Evolutionary conservation across 1,140 invertebrate genomes (phyloP), one percentile per base, ranked within the genome.

Genomic region (Achatina immaculata): DNA sequence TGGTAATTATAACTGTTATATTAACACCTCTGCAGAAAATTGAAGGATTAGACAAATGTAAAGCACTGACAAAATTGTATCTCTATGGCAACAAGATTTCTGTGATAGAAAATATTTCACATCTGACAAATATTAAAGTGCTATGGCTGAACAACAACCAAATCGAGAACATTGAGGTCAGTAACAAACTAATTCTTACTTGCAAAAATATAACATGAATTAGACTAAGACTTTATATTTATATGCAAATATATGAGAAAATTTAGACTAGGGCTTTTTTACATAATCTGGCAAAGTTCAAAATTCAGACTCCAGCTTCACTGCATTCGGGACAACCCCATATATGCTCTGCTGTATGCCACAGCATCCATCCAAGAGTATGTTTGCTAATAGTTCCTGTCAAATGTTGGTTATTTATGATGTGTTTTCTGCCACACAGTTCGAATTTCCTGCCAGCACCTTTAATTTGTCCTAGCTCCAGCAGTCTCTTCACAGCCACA

Each of bases 91-190:
- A 91, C 58, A 72, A 88, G 76, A 90, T 91, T 55, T 78, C 58
- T 40, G 85, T 86, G 51, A 90, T 91, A 45, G 86, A 90, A 80
- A 86, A 88, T 78, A 65, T 91, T 36, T 69, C 85, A 43, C 81
- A 85, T 55, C 78, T 91, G 3, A 81, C 48, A n/a, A 68, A 86
- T 14, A 81, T 91, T 11, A 84, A 88, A 73, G 84, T 87, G 31
- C 77, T 91, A 7, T 90, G 88, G 89, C 75, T 91, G 28, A 90
- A 89, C 79, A 84, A 85, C 38, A 91, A 91, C 76, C 45, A 76
- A 21, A 90, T 91, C 38, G 81, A 65, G 24, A 83, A 85, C 43
- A 89, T 91, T 72, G 87, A 91, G 85, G 90, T 91, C 80, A 72
- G 68, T 36, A 45, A 28, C 28, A 71, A 24, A 36, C 40, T 7